Evolutionary conservation across 2,888 invertebrate genomes (phyloP).

Genomic region (Apomyelois bistriatella): DNA sequence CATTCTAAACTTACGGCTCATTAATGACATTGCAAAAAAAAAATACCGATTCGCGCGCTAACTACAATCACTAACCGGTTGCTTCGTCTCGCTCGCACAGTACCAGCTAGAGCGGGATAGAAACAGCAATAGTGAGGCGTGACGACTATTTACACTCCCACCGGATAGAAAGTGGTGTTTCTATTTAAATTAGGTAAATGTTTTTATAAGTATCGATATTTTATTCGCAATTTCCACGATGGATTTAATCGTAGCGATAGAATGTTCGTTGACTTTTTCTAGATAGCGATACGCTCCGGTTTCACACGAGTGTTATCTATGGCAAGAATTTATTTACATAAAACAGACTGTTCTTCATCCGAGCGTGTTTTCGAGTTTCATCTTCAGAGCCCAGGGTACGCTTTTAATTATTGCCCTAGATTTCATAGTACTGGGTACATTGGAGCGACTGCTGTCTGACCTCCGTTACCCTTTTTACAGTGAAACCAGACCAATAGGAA

Average conservation of each 20-base stretch:
- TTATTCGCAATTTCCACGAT: constrained; percentile 4
- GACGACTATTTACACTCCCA: constrained; percentile 9
- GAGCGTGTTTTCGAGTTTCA: too few species aligned
- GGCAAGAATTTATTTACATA: too few species aligned
- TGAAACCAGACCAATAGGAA: too few species aligned
- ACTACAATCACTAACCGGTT: constrained; percentile 10
- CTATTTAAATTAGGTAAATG: constrained; percentile 10
- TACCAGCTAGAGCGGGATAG: not conserved
- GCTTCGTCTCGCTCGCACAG: not conserved
- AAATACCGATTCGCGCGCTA: not conserved
- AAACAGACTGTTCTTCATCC: too few species aligned
- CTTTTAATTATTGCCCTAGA: too few species aligned
- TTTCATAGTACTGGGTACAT: too few species aligned
- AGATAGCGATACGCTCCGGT: too few species aligned
- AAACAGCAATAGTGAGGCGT: constrained; percentile 10
- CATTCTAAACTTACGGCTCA: not conserved
- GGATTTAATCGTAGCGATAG: not conserved
- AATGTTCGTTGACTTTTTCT: not conserved
- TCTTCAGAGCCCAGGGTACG: too few species aligned
- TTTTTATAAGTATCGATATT: constrained; percentile 8
- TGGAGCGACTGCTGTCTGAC: too few species aligned
- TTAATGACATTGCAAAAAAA: constrained; percentile 13
- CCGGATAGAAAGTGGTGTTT: constrained; percentile 31
- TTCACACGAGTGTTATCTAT: too few species aligned
- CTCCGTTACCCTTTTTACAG: too few species aligned